Percentiles rank a stretch among this genome's conserved stretches.
These are phyloP conservation scores for Neolamprologus hecqui DNA, from an alignment of 2,113 vertebrate genomes.

Conservation along the genomic window DNA sequence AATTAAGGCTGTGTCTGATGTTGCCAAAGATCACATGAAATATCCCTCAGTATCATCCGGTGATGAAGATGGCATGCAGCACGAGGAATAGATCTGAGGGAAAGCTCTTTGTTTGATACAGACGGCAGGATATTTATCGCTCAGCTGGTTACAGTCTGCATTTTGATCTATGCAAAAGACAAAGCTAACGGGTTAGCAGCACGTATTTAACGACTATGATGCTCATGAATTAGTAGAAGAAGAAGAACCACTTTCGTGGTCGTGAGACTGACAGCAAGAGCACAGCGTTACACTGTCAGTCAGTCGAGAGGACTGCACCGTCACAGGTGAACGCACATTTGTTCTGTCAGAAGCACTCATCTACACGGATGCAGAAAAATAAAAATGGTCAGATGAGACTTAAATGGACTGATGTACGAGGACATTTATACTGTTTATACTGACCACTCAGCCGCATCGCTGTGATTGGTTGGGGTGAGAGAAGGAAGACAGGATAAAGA, in stretches of 20 bases:
- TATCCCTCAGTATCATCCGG: not conserved
- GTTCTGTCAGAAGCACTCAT: not conserved
- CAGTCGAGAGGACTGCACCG: fast-evolving
- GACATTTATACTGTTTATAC: not conserved
- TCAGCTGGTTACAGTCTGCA: not conserved
- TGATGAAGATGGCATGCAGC: not conserved
- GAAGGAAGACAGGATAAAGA: not conserved
- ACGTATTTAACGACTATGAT: fast-evolving
- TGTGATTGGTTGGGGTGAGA: not conserved
- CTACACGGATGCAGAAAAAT: not conserved
- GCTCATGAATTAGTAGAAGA: not conserved
- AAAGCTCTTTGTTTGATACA: not conserved
- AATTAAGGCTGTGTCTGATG: not conserved
- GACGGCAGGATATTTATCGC: not conserved
- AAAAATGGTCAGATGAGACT: not conserved
- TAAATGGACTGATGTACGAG: not conserved
- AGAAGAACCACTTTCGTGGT: not conserved
- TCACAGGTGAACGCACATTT: not conserved
- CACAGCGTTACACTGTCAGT: not conserved
- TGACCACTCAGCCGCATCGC: not conserved
- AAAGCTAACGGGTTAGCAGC: not conserved
- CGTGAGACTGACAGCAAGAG: not conserved
- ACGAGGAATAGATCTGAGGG: not conserved
- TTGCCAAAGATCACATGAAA: not conserved
- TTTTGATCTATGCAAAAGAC: not conserved